Evolutionary conservation across 2,888 invertebrate species (phyloP), one percentile per base, ranked within the genome.

Genomic region (Laspeyria flexula): DNA sequence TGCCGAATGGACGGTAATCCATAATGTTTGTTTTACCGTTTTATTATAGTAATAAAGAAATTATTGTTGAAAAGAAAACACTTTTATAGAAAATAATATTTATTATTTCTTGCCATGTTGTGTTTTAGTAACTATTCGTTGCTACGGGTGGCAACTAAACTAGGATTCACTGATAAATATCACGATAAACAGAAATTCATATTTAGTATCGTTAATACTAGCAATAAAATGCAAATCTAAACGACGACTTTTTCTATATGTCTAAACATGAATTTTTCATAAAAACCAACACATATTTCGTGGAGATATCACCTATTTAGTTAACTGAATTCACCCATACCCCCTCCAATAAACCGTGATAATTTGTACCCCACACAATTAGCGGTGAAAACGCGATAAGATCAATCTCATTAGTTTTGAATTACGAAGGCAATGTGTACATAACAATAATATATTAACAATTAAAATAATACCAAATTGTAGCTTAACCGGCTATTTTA

Each of bases 1-100:
- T 63, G 63, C 68, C 58, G 59, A 62, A 59, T 64, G 58, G 65
- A 67, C 61, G 70, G 51, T 44, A 46, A 67, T 71, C 58, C 72
- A 68, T 73, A 69, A 69, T 58, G 60, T 65, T 70, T 68, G 60
- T 75, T 75, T 62, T 72, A 77, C 58, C 64, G 55, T 66, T 65
- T 62, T 73, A 70, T 67, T 47, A 46, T 58, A 11, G 30, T 38
- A 45, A 47, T 59, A 68, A 62, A 66, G 55, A 54, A 66, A 54
- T 59, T 45, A 51, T 59, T 39, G 25, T n/a, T 33, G 3, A 41
- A 43, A 37, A 16, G 11, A 21, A 29, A 40, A 37, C 21, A 11
- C 12, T 13, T 31, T 13, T 7, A 13, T 31, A 31, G 15, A 5
- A 2, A 15, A 31, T 12, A 7, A 15, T 12, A 13, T 31, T n/a